Evolutionary conservation across 92 coral and sea anemone species (phyloP).

Genomic region (Bergia puertoricense): DNA sequence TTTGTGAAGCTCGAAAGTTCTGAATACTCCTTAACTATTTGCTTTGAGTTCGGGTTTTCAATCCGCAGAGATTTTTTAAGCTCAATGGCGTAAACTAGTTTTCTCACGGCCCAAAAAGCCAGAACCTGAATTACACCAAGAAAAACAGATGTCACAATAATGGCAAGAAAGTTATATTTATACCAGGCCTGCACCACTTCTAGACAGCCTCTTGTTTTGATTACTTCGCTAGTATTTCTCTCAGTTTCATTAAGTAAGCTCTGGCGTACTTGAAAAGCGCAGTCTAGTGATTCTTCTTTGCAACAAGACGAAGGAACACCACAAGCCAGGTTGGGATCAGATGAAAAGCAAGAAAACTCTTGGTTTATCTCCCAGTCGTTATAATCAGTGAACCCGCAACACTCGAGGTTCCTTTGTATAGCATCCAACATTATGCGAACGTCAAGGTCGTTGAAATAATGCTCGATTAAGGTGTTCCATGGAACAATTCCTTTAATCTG

Average conservation of each 20-base stretch:
- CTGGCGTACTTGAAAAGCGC: slow-evolving; percentile 28
- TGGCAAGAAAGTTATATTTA: slow-evolving; percentile 25
- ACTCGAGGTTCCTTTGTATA: slow-evolving; percentile 53
- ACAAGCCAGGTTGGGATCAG: slow-evolving; percentile 48
- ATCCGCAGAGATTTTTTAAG: neutral
- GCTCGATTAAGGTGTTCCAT: slow-evolving; percentile 44
- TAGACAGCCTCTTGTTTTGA: slow-evolving; percentile 46
- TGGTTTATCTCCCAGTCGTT: slow-evolving; percentile 63
- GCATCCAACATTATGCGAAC: slow-evolving; percentile 27
- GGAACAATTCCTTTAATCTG: slow-evolving; percentile 40
- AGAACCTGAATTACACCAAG: neutral
- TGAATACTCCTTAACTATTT: neutral
- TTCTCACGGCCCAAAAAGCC: slow-evolving; percentile 2
- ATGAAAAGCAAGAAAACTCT: slow-evolving; percentile 52
- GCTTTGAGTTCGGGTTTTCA: neutral
- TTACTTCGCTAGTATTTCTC: neutral
- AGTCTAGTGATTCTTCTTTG: slow-evolving; percentile 13
- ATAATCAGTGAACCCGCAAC: slow-evolving; percentile 60
- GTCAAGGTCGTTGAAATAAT: slow-evolving; percentile 40
- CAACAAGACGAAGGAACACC: slow-evolving; percentile 67
- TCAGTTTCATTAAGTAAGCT: neutral
- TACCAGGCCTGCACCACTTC: slow-evolving; percentile 48
- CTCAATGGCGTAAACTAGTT: neutral
- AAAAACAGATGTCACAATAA: neutral
- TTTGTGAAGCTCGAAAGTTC: neutral